phyloP scores from a whole-genome alignment of 2,797 vertebrate species.

The Anas bahamensis region DNA sequence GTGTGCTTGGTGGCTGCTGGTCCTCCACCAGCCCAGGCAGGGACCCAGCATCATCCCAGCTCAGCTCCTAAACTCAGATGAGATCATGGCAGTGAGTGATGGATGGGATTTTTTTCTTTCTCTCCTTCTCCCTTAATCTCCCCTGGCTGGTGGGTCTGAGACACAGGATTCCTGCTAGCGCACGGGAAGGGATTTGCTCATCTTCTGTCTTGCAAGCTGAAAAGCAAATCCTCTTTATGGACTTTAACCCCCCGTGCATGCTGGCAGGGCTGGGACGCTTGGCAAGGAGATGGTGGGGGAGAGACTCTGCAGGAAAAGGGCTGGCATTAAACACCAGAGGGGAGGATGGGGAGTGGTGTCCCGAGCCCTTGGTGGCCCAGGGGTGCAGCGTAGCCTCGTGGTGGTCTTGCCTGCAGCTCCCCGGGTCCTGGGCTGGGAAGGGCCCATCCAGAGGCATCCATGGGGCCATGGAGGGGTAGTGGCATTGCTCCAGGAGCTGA shows the following conservation, averaged over 20 bases:
- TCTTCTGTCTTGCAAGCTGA: slow-evolving; percentile 57
- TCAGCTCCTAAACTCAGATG: slow-evolving; percentile 18
- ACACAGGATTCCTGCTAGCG: slow-evolving; percentile 60
- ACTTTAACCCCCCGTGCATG: slow-evolving; percentile 34
- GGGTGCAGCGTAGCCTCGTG: accelerated
- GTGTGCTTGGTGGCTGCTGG: neutral
- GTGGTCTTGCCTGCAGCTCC: accelerated
- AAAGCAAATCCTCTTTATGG: slow-evolving; percentile 65
- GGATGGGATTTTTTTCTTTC: neutral
- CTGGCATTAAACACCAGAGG: neutral
- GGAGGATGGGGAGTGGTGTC: accelerated
- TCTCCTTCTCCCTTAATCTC: slow-evolving; percentile 51
- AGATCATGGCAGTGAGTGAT: slow-evolving; percentile 5
- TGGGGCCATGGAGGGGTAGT: neutral
- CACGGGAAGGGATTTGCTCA: slow-evolving; percentile 60
- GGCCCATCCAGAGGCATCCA: accelerated
- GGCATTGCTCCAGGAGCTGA: accelerated
- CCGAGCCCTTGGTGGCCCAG: neutral
- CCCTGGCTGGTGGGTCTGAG: slow-evolving; percentile 54
- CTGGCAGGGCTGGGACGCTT: neutral
- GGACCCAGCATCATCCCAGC: slow-evolving; percentile 32
- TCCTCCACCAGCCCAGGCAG: neutral
- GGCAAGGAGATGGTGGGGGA: neutral
- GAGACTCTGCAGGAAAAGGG: neutral
- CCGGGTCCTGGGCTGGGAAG: neutral